phyloP scores from a whole-genome alignment of 2,888 invertebrate genomes.

The Electrophaes corylata region DNA sequence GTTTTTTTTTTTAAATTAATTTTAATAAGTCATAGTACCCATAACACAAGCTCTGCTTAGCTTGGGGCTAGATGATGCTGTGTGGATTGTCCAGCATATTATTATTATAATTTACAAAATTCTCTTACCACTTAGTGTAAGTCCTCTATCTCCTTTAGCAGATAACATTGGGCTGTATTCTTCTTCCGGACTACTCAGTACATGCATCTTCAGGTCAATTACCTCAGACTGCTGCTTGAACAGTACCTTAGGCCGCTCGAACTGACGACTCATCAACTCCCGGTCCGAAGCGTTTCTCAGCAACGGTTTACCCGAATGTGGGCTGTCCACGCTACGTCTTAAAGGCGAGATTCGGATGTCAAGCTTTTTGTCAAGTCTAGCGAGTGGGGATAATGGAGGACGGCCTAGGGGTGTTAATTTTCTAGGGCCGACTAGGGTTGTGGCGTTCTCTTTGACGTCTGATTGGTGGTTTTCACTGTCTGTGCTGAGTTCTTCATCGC shows the following conservation, averaged over 20 bases:
- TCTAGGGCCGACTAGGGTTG: conserved; percentile 50
- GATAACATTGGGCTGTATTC: conserved; percentile 65
- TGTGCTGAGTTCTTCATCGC: conserved; percentile 76
- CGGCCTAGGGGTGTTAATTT: conserved; percentile 68
- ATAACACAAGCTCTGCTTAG: too few species aligned
- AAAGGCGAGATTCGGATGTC: conserved; percentile 72
- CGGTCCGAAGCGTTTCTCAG: conserved; percentile 66
- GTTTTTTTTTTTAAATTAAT: too few species aligned
- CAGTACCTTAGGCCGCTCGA: conserved; percentile 71
- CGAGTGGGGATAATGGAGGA: conserved; percentile 68
- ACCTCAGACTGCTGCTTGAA: conserved; percentile 78
- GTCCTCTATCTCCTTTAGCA: conserved; percentile 70
- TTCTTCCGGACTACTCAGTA: conserved; percentile 67
- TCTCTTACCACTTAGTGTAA: conserved; percentile 76
- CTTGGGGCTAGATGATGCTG: too few species aligned
- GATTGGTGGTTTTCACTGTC: conserved; percentile 74
- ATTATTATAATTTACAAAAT: neutral
- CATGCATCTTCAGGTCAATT: conserved; percentile 77
- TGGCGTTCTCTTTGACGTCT: conserved; percentile 61
- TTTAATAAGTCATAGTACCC: too few species aligned
- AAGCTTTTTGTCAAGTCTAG: conserved; percentile 69
- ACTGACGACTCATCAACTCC: conserved; percentile 60
- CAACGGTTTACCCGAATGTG: conserved; percentile 61
- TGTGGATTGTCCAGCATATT: too few species aligned
- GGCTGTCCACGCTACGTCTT: conserved; percentile 66